phyloP scores from a whole-genome alignment of 1,140 invertebrate genomes.

The Polypedilum pembai region DNA sequence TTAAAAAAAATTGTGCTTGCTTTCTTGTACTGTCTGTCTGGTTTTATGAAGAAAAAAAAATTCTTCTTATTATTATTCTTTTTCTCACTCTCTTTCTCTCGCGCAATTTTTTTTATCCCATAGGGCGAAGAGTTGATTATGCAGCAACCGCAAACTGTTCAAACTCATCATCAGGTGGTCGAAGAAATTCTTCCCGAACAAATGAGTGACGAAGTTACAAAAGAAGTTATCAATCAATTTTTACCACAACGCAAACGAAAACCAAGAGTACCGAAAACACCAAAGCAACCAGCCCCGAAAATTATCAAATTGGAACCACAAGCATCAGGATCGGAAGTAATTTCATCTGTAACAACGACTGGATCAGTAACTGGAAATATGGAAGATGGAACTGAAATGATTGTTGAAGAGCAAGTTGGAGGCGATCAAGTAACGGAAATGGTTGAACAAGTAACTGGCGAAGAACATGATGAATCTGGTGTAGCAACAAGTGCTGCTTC shows the following conservation, averaged over 20 bases:
- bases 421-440: neutral
- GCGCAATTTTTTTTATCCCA: neutral
- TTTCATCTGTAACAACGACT: neutral
- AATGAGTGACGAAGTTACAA: slow-evolving; percentile 36
- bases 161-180: slow-evolving; percentile 39
- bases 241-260: slow-evolving; percentile 45
- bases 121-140: slow-evolving; percentile 42
- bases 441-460: slow-evolving; percentile 10
- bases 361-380: neutral
- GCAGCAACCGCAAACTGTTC: slow-evolving; percentile 42
- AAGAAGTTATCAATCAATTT: slow-evolving; percentile 45
- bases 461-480: slow-evolving; percentile 19
- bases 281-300: slow-evolving; percentile 35
- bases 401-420: neutral
- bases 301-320: slow-evolving; percentile 7
- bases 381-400: neutral
- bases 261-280: slow-evolving; percentile 41
- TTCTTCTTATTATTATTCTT: too few species aligned
- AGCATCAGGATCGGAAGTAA: slow-evolving; percentile 13
- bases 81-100: too few species aligned
- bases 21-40: neutral
- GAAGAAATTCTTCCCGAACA: slow-evolving; percentile 39
- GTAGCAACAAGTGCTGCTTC: slow-evolving; percentile 29
- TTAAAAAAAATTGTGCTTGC: neutral
- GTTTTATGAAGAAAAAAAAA: neutral